phyloP scores from a whole-genome alignment of 2,888 invertebrate species.

The Cylindroiulus punctatus region DNA sequence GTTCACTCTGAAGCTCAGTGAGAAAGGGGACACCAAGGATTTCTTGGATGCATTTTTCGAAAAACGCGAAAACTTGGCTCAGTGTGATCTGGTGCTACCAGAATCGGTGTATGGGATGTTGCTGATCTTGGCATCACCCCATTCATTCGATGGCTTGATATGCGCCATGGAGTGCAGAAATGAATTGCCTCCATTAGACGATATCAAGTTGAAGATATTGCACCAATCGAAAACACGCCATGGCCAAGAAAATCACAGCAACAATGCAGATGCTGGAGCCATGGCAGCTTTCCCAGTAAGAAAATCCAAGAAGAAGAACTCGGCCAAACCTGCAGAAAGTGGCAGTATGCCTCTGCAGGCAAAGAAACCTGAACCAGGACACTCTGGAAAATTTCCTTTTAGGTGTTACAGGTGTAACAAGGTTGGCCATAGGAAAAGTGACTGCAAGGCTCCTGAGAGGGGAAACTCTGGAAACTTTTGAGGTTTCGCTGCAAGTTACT shows the following conservation, averaged over 20 bases:
- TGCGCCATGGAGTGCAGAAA: not conserved
- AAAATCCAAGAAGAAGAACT: too few species aligned
- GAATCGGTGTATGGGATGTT: not conserved
- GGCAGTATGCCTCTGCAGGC: too few species aligned
- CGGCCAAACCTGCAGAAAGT: too few species aligned
- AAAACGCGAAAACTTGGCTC: not conserved
- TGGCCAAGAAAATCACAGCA: too few species aligned
- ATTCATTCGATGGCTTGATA: not conserved
- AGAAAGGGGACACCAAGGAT: not conserved
- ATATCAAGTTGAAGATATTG: not conserved
- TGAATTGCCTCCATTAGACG: not conserved
- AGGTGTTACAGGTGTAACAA: not conserved
- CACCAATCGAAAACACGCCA: too few species aligned
- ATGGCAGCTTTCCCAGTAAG: too few species aligned
- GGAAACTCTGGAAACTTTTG: too few species aligned
- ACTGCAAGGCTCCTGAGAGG: not conserved
- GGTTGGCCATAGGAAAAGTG: not conserved
- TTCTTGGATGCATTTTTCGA: not conserved
- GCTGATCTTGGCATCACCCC: not conserved
- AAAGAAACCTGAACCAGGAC: too few species aligned
- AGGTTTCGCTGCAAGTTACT: too few species aligned
- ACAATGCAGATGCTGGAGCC: too few species aligned
- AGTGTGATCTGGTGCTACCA: not conserved
- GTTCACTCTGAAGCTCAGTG: not conserved
- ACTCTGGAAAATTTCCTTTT: too few species aligned